Evolutionary conservation across 2,113 vertebrate species (phyloP), one percentile per base, ranked within the genome.

Genomic region (Pimephales promelas): DNA sequence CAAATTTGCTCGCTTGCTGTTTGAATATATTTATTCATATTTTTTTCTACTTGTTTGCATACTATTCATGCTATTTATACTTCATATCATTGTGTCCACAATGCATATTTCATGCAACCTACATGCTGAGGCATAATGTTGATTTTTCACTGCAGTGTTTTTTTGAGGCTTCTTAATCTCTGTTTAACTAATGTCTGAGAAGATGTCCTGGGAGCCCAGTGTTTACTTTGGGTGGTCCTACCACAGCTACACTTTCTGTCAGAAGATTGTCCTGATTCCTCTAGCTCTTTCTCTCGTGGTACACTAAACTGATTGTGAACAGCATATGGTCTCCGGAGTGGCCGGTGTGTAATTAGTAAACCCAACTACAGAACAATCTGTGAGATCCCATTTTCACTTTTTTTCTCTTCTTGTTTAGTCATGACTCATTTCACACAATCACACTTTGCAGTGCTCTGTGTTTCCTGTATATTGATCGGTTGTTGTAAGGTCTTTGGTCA

Each of bases 161-260:
- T 61, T 22, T 76, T 56, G 68, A 89, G 84, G 31, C 75, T 84
- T 68, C 87, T 73, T 73, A 87, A 85, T 88, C 89, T 87, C 84
- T 40, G 85, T 83, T 54, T 90, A 90, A 92, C 88, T 90, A 90
- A 87, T 84, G 82, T 64, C n/a, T 49, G 64, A 86, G 83, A 82
- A 84, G 81, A 84, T 86, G 86, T 89, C 74, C 77, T 82, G 84
- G 87, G 88, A 84, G 82, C 75, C 82, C 85, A 77, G 86, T 85
- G 84, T 72, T 86, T 85, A 84, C 74, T 74, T 88, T 89, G 87
- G 90, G 86, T 11, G 83, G 90, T 74, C 85, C 28, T 59, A 64
- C 14, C 34, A 61, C 52, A 64, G 56, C 78, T n/a, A 56, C 9
- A 34, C 20, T 72, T 72, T 72, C 68, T 72, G 73, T 75, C 73